Evolutionary conservation across 2,113 vertebrate genomes (phyloP).

Genomic region (Bos javanicus): DNA sequence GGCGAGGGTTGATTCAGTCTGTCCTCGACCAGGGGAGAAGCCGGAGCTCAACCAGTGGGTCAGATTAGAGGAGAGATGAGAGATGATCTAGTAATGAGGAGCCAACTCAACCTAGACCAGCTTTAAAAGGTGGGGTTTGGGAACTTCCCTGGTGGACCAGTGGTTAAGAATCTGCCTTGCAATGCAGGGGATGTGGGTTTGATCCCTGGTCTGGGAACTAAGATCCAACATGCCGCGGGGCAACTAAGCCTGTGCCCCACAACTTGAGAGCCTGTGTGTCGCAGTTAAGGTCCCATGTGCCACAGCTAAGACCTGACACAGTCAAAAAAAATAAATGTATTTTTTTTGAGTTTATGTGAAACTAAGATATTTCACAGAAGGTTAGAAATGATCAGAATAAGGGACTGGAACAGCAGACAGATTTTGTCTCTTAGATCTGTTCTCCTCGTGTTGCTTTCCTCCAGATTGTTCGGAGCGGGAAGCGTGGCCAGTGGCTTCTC

Average conservation of each 20-base stretch:
- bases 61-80: not conserved
- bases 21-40: rapidly evolving
- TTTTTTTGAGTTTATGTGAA: not conserved
- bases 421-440: not conserved
- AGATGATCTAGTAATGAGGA: not conserved
- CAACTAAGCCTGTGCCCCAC: not conserved
- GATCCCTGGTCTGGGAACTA: not conserved
- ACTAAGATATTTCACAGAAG: rapidly evolving
- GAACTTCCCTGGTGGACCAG: not conserved
- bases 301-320: not conserved
- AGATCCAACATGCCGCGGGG: rapidly evolving
- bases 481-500: rapidly evolving
- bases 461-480: rapidly evolving
- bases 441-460: not conserved
- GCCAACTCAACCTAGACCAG: not conserved
- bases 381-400: rapidly evolving
- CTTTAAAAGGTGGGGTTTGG: not conserved
- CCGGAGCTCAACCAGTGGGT: too few species aligned
- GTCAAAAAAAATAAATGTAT: not conserved
- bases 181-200: not conserved
- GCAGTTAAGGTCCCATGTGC: not conserved
- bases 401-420: rapidly evolving
- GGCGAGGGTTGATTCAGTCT: not conserved
- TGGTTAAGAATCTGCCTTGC: not conserved
- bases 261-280: not conserved